A percentile compares a stretch with the other conserved stretches of the same genome.
These are phyloP conservation scores for Ifrita kowaldi DNA, from an alignment of 2,113 vertebrate genomes.

Conservation along the genomic window DNA sequence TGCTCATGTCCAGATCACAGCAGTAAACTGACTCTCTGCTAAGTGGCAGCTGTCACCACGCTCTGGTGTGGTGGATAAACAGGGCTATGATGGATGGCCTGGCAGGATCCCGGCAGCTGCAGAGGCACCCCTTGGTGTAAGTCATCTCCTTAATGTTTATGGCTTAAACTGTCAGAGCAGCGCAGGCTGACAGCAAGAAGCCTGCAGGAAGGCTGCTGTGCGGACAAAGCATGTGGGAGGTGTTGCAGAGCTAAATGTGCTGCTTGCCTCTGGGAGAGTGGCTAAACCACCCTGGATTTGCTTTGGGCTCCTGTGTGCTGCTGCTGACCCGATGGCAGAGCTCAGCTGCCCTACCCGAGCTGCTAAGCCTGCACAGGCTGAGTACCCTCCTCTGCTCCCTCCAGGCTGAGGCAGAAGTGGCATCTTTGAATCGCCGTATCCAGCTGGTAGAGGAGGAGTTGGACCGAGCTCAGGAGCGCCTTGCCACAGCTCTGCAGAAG, in stretches of 20 bases:
- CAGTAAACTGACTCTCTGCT: background rate
- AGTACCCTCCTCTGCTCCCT: background rate
- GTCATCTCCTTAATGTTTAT: background rate
- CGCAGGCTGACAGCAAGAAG: background rate
- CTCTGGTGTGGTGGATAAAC: background rate
- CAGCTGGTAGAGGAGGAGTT: slow-evolving; percentile 90
- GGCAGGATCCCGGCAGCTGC: background rate
- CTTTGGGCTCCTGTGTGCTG: fast-evolving
- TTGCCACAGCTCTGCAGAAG: slow-evolving; percentile 83
- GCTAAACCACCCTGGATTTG: background rate
- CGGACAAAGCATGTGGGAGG: fast-evolving
- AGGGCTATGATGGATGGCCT: background rate
- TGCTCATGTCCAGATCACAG: fast-evolving
- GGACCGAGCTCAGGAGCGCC: slow-evolving; percentile 86
- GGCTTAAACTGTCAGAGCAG: background rate
- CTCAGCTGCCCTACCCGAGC: background rate
- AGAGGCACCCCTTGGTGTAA: background rate
- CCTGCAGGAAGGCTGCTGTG: background rate
- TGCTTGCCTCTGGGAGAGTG: background rate
- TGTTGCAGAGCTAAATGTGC: background rate
- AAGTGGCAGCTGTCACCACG: background rate
- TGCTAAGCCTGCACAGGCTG: background rate
- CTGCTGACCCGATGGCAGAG: fast-evolving
- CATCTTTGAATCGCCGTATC: slow-evolving; percentile 84
- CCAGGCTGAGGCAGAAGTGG: slow-evolving; percentile 88